These are phyloP conservation scores for Paedocypris sp. DNA, from an alignment of 2,113 vertebrate species.

Conservation along the genomic window DNA sequence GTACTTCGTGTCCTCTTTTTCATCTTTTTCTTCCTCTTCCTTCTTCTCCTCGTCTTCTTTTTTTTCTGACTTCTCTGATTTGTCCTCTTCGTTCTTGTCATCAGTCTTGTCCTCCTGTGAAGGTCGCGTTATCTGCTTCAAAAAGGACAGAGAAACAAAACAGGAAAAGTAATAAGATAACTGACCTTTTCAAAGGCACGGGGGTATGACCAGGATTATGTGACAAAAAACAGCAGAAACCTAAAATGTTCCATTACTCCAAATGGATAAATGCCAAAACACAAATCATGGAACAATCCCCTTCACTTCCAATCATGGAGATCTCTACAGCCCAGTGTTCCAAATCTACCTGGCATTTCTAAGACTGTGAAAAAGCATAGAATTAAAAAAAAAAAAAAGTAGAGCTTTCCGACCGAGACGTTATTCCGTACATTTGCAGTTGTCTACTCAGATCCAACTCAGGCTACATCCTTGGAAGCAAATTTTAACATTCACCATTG, in stretches of 20 bases:
- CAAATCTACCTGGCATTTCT: too few relatives aligned
- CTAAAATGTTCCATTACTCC: background rate
- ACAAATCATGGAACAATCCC: too few relatives aligned
- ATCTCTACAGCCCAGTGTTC: too few relatives aligned
- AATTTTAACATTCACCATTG: background rate
- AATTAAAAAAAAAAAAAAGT: too few relatives aligned
- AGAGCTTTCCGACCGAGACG: too few relatives aligned
- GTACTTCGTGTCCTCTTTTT: conserved; percentile 92
- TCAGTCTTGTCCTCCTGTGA: conserved; percentile 95
- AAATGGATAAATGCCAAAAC: background rate
- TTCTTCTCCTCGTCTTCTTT: conserved; percentile 96
- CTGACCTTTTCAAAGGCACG: background rate
- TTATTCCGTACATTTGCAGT: too few relatives aligned
- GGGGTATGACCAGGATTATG: background rate
- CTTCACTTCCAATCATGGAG: too few relatives aligned
- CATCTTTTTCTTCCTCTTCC: conserved; percentile 98
- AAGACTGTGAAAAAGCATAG: background rate
- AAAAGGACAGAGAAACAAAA: conserved; percentile 30
- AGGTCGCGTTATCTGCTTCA: conserved; percentile 88
- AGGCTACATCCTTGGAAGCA: background rate
- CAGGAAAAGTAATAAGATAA: background rate
- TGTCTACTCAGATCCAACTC: too few relatives aligned
- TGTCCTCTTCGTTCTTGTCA: conserved; percentile 93
- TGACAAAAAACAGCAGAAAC: background rate
- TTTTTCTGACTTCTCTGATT: conserved; percentile 85